Evolutionary conservation across 2,888 invertebrate genomes (phyloP), one percentile per base, ranked within the genome.

Genomic region (Cactoblastis cactorum): DNA sequence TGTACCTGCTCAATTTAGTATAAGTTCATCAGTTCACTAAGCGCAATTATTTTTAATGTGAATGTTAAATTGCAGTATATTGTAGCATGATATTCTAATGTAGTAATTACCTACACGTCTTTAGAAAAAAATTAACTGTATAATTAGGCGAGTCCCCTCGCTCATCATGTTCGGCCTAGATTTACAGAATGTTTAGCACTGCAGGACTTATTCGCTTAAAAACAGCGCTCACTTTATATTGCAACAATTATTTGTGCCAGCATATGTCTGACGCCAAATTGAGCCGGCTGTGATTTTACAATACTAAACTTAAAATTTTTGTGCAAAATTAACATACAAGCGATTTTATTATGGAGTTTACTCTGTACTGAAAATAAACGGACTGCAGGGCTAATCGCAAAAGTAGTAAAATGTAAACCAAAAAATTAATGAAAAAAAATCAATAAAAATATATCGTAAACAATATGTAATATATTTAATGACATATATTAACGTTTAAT

Each of bases 1-100:
- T 71, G 69, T 79, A 78, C 77, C 80, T 81, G 85, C 81, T 83
- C 80, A 80, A 73, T 67, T 75, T 75, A 77, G 69, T 55, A 69
- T 75, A 74, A 70, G 69, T 69, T 76, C 53, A 59, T 68, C 58
- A 56, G 65, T 71, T 70, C 65, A 63, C 59, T 59, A 49, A 50
- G 51, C 57, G 57, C 58, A 62, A 68, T 60, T 62, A 55, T 58
- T 54, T 63, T 55, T 55, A 58, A 53, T 56, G 53, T 54, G 56
- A 53, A 47, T 58, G 55, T 57, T 39, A 46, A 49, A 22, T n/a
- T 24, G 39, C 43, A 50, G 15, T 46, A 32, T 53, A 50, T 49
- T 33, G 24, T 43, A 52, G 39, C 18, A 46, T 37, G 41, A 47
- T 51, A 45, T 19, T 43, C 9, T 47, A 41, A 18, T 47, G 2